phyloP scores from a whole-genome alignment of 2,797 vertebrate species.

The Sebastes diaconus region DNA sequence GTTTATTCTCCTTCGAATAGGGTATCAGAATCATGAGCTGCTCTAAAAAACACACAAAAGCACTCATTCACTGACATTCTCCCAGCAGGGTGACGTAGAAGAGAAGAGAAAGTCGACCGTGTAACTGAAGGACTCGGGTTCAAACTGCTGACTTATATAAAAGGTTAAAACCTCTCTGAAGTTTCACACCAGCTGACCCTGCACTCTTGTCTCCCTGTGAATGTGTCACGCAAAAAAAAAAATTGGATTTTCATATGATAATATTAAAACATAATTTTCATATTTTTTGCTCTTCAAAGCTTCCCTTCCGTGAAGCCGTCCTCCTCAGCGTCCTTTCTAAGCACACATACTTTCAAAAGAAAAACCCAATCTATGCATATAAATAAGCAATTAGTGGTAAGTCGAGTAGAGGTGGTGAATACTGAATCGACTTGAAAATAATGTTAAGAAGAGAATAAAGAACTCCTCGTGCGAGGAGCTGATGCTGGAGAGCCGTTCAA shows the following conservation, averaged over 20 bases:
- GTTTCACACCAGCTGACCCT: conserved; percentile 21
- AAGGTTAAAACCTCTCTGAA: conserved; percentile 41
- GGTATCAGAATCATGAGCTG: conserved; percentile 54
- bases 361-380: conserved; percentile 48
- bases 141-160: conserved; percentile 21
- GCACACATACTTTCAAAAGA: conserved; percentile 30
- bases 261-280: conserved; percentile 5
- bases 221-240: not conserved
- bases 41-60: conserved; percentile 58
- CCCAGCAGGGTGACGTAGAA: conserved; percentile 28
- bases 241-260: not conserved
- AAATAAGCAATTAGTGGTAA: conserved; percentile 46
- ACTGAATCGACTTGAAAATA: conserved; percentile 23
- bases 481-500: not conserved
- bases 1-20: conserved; percentile 48
- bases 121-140: conserved; percentile 26
- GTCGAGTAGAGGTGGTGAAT: conserved; percentile 25
- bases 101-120: conserved; percentile 14
- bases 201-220: not conserved
- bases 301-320: not conserved
- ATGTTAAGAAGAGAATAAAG: conserved; percentile 32
- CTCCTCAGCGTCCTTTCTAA: not conserved
- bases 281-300: conserved; percentile 23
- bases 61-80: conserved; percentile 43
- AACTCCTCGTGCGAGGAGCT: conserved; percentile 12